A percentile compares a stretch with the other conserved stretches of the same genome.
Conservation (phyloP, 92 coral and sea anemone species). For the Palythoa grandis region DNA sequence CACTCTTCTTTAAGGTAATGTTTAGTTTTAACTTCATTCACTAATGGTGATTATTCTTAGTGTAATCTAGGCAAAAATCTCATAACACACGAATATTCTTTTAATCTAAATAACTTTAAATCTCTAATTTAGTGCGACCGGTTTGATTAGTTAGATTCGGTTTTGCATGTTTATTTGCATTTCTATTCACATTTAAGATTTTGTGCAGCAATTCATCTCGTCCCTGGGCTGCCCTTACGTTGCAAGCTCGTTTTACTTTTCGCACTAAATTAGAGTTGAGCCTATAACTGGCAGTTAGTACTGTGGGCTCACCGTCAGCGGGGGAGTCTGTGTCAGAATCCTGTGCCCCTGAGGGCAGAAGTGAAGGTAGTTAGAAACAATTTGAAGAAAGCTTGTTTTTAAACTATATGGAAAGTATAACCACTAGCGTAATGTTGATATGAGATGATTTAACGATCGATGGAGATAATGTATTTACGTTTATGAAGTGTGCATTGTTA, state of each 20-base stretch:
- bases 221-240: not conserved
- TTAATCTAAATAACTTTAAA: constrained; percentile 24
- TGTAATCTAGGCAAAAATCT: not conserved
- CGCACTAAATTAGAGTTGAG: constrained; percentile 46
- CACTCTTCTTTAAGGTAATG: not conserved
- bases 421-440: not conserved
- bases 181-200: not conserved
- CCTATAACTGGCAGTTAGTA: constrained; percentile 34
- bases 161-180: constrained; percentile 10
- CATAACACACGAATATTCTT: not conserved
- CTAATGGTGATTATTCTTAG: not conserved
- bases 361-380: constrained; percentile 44
- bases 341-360: constrained; percentile 53
- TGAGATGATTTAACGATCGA: not conserved
- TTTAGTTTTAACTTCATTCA: not conserved
- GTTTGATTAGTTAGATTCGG: not conserved
- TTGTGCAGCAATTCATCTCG: not conserved
- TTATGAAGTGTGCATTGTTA: not conserved
- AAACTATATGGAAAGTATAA: not conserved
- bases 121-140: constrained; percentile 43
- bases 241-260: not conserved
- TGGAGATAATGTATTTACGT: constrained; percentile 2
- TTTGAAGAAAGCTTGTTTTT: constrained; percentile 20
- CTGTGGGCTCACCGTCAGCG: constrained; percentile 48
- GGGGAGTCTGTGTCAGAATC: constrained; percentile 43